A percentile compares a stretch with the other conserved stretches of the same genome.
Evolutionary conservation across 2,888 invertebrate genomes (phyloP).

Genomic region (Nipponacmea schrenckii): DNA sequence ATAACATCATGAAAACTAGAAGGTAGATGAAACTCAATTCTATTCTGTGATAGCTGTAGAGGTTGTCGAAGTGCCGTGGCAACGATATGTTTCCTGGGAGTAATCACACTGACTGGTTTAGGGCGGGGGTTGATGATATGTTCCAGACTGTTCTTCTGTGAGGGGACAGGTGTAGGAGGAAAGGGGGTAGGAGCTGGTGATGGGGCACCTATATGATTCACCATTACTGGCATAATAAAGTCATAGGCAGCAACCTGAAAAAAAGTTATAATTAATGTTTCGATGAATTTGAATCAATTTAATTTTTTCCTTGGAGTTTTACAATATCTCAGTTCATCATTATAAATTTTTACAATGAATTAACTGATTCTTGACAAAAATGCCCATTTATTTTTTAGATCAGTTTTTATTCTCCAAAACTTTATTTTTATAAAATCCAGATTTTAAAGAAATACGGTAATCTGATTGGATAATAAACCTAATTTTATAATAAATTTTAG

Average conservation of each 20-base stretch:
- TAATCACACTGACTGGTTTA: conserved; percentile 50
- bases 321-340: too few relatives aligned
- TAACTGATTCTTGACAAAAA: too few relatives aligned
- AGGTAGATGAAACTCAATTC: conserved; percentile 59
- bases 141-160: conserved; percentile 56
- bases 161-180: conserved; percentile 55
- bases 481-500: too few relatives aligned
- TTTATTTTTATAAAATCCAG: too few relatives aligned
- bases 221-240: conserved; percentile 64
- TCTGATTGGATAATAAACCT: too few relatives aligned
- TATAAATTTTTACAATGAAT: too few relatives aligned
- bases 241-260: conserved; percentile 67
- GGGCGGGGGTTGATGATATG: conserved; percentile 63
- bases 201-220: conserved; percentile 63
- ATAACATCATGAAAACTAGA: conserved; percentile 49
- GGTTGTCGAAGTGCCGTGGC: conserved; percentile 66
- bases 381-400: too few relatives aligned
- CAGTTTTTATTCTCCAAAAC: too few relatives aligned
- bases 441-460: too few relatives aligned
- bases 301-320: too few relatives aligned
- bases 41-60: conserved; percentile 58
- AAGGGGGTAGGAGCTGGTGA: conserved; percentile 57
- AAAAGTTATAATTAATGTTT: conserved; percentile 6
- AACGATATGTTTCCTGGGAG: conserved; percentile 63
- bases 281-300: too few relatives aligned